Evolutionary conservation across 2,888 invertebrate genomes (phyloP).

Genomic region (Ischnura elegans): DNA sequence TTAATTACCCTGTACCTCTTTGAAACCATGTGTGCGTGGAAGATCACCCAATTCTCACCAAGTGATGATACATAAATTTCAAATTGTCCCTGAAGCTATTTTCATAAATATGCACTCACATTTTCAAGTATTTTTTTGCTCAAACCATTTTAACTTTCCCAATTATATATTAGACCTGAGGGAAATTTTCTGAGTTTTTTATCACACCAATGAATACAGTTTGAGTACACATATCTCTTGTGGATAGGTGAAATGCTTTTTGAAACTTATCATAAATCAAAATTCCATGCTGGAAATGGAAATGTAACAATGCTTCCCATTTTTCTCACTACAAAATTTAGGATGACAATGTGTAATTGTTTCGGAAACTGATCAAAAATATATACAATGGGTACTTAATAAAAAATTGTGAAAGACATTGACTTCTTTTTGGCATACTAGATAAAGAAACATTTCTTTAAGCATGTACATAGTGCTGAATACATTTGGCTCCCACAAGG

Average conservation of each 20-base stretch:
- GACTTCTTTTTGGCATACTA: too few relatives aligned
- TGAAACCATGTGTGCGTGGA: background rate
- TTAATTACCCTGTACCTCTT: background rate
- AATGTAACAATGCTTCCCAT: too few relatives aligned
- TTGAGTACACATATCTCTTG: too few relatives aligned
- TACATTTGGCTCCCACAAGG: background rate
- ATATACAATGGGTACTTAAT: background rate
- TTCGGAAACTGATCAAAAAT: background rate
- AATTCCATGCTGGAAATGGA: too few relatives aligned
- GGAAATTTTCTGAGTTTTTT: too few relatives aligned
- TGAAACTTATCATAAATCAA: too few relatives aligned
- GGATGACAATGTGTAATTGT: too few relatives aligned
- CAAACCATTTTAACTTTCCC: background rate
- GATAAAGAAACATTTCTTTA: background rate
- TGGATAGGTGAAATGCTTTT: too few relatives aligned
- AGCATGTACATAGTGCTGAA: background rate
- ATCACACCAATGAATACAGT: too few relatives aligned
- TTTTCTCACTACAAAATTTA: too few relatives aligned
- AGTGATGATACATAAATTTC: background rate
- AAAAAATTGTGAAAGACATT: too few relatives aligned
- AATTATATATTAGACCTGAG: background rate
- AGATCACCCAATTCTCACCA: background rate
- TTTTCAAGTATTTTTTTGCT: background rate
- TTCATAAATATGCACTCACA: background rate
- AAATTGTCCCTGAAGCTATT: conserved; percentile 1